phyloP scores from a whole-genome alignment of 2,113 vertebrate genomes.

The Rhinopithecus roxellana region DNA sequence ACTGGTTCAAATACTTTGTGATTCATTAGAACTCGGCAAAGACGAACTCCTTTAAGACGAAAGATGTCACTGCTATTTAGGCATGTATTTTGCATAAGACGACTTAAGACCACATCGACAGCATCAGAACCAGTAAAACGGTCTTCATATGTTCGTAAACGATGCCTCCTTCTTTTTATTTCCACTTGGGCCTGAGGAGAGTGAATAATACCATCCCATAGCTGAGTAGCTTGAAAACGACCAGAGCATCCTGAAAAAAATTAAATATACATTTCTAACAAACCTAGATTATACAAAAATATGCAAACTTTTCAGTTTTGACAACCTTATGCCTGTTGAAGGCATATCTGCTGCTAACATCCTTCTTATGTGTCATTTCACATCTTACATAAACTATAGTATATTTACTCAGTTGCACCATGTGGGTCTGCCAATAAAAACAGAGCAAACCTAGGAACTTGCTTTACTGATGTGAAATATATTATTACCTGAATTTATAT shows the following conservation, averaged over 20 bases:
- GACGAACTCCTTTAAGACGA: slow-evolving; percentile 86
- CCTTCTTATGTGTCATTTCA: not conserved
- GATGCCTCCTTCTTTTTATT: slow-evolving; percentile 84
- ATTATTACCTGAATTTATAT: slow-evolving; percentile 2
- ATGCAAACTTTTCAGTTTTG: slow-evolving; percentile 4
- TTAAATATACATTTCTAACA: not conserved
- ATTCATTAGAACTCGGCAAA: slow-evolving; percentile 93
- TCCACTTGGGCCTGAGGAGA: slow-evolving; percentile 88
- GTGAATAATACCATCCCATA: slow-evolving; percentile 90
- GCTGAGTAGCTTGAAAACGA: slow-evolving; percentile 89
- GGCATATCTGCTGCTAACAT: not conserved
- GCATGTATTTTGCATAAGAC: slow-evolving; percentile 90
- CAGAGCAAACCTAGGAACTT: slow-evolving; percentile 25
- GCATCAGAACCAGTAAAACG: slow-evolving; percentile 90
- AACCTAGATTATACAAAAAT: slow-evolving; percentile 37
- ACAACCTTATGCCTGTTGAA: slow-evolving; percentile 11
- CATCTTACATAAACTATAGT: not conserved
- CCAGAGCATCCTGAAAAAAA: slow-evolving; percentile 80
- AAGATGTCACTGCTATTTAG: slow-evolving; percentile 89
- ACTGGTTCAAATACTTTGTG: slow-evolving; percentile 89
- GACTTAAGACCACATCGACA: slow-evolving; percentile 89
- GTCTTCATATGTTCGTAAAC: slow-evolving; percentile 84
- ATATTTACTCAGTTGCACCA: not conserved
- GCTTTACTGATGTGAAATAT: not conserved
- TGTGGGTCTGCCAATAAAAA: not conserved